Base-by-base conservation (phyloP, 1,140 invertebrate genomes). In the Drosophila bifasciata region DNA sequence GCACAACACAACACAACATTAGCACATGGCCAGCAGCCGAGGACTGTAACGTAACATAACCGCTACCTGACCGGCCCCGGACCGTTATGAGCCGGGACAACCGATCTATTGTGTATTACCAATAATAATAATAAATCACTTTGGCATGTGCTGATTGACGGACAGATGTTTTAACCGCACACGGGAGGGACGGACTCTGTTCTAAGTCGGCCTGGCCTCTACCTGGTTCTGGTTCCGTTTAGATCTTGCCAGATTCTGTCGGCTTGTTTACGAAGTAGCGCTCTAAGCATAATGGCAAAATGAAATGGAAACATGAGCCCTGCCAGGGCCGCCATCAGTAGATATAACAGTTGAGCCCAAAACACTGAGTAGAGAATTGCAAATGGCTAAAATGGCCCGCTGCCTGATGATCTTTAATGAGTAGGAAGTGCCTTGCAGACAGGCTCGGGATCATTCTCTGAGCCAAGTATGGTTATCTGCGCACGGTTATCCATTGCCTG, bases 131-230 rank as follows among this genome's bases (percentile, higher is more conserved):
- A 79, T 66, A 61, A 50, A 60, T 88, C 64, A 70, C 28, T 19
- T 50, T 73, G 45, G 49, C 62, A 52, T 66, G 49, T 58, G 43
- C 55, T 74, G 61, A 85, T 84, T 57, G 67, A 51, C 41, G 57
- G 56, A 67, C 81, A 86, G 81, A 86, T 86, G 81, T 86, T 86
- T 45, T 13, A 36, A 13, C 32, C 32, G 11, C 32, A 13, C 32
- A 36, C 32, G 32, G 43, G n/a, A 23, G 55, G 50, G 36, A 49
- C 39, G 32, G 32, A 52, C 62, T 25, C 44, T 41, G 15, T 32
- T 32, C 19, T 46, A 6, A 41, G n/a, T 40, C 32, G 44, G 25
- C 15, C 25, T 32, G 5, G 39, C 36, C 21, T 40, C 51, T 73
- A 76, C 62, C 76, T 62, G 76, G 59, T 45, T 61, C 52, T 44